These are phyloP conservation scores for Octodonta nipae DNA, from an alignment of 2,888 invertebrate species.

Conservation along the genomic window DNA sequence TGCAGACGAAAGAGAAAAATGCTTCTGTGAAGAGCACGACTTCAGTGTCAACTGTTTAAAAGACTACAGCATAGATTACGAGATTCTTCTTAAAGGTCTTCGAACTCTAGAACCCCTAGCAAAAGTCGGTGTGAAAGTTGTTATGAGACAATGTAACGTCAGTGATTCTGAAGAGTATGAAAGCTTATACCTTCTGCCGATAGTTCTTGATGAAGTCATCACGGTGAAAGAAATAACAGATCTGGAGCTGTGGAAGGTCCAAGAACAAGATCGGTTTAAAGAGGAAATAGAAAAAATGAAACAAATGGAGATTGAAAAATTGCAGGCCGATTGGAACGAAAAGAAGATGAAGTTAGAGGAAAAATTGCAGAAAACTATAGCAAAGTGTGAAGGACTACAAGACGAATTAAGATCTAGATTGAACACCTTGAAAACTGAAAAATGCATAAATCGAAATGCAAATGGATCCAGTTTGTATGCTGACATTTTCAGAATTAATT, in stretches of 20 bases:
- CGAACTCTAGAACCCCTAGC: constrained; percentile 20
- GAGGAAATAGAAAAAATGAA: constrained; percentile 37
- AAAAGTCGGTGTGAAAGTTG: constrained; percentile 20
- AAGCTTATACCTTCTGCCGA: constrained; percentile 19
- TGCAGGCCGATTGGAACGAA: constrained; percentile 40
- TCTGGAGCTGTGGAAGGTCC: constrained; percentile 60
- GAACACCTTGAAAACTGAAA: constrained; percentile 15
- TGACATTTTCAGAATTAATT: constrained; percentile 22
- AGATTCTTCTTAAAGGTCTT: constrained; percentile 16
- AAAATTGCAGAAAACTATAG: constrained; percentile 41
- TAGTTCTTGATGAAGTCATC: constrained; percentile 30
- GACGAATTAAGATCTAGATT: constrained; percentile 46
- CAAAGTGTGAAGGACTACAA: constrained; percentile 47
- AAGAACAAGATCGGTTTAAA: constrained; percentile 50
- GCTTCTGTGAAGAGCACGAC: constrained; percentile 19
- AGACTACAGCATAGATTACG: constrained; percentile 15
- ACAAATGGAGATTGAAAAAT: constrained; percentile 11
- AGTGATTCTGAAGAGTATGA: constrained; percentile 14
- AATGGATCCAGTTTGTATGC: too few species aligned
- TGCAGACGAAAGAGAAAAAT: constrained; percentile 20
- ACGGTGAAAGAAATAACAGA: constrained; percentile 48
- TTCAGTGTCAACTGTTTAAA: constrained; percentile 15
- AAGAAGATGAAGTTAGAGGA: constrained; percentile 42
- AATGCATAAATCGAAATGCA: constrained; percentile 13
- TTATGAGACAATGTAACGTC: constrained; percentile 10